Evolutionary conservation across 2,888 invertebrate genomes (phyloP), one percentile per base, ranked within the genome.

Genomic region (Zygaena filipendulae): DNA sequence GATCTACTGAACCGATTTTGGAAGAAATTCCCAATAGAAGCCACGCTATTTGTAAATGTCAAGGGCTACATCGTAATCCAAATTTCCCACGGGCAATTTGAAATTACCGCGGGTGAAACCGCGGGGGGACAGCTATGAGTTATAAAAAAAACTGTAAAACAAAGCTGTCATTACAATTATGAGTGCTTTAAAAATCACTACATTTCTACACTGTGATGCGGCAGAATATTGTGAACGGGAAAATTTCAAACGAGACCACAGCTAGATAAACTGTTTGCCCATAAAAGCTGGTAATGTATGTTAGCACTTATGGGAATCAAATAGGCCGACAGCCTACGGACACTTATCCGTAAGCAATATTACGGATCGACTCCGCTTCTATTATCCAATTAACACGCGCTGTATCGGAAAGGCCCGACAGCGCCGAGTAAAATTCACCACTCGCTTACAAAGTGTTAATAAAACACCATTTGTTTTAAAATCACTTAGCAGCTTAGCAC

Each of bases 331-430:
- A 11, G 4, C 11, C 14, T 13, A 13, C 21, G 13, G 6, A 4
- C 9, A 16, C 10, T 2, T 6, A 4, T 3, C 4, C 14, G 4
- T 27, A 31, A 21, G 13, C 23, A 20, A 9, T 21, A 26, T 19
- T 23, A 23, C 22, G n/a, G n/a, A n/a, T n/a, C 20, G 25, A 30
- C 10, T 23, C 13, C 13, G 11, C 29, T 31, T 39, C 42, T 47
- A 48, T 52, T 51, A 56, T 49, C 53, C 49, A 59, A 58, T 62
- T 58, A 63, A 45, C 49, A 45, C 42, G 40, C 39, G 33, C 40
- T 36, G 41, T 51, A 46, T 45, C 48, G 44, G 35, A 30, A 31
- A 38, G 40, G 48, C 52, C 49, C 47, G 40, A 42, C 47, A 46
- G 49, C 50, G 50, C 43, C 42, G 47, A 45, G 47, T 49, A 43